Evolutionary conservation across 2,113 vertebrate species (phyloP).

Genomic region (Mugil cephalus): DNA sequence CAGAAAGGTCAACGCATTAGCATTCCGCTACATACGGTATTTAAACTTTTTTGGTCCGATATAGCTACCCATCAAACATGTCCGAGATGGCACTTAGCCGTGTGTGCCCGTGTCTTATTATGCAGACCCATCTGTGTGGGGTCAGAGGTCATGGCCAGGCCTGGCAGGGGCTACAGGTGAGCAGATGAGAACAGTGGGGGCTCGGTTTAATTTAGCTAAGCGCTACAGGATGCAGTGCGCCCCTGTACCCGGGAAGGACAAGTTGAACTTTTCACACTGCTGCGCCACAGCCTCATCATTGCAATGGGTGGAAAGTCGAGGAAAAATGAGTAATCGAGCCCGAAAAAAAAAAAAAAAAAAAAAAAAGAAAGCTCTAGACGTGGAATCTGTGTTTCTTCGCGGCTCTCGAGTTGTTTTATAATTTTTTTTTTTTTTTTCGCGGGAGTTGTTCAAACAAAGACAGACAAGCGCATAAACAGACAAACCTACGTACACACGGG

Average conservation of each 20-base stretch:
- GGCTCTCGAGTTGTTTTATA: conserved; percentile 13
- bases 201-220: conserved; percentile 80
- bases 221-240: conserved; percentile 74
- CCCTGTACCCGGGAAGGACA: conserved; percentile 75
- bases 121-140: conserved; percentile 87
- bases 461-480: conserved; percentile 39
- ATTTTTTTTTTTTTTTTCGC: conserved; percentile 40
- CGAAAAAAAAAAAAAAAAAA: too few relatives aligned
- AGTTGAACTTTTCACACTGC: conserved; percentile 82
- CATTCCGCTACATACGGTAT: conserved; percentile 52
- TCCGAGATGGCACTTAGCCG: conserved; percentile 72
- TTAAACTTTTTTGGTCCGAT: conserved; percentile 46
- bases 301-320: conserved; percentile 45
- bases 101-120: conserved; percentile 80
- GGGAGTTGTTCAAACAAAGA: conserved; percentile 48
- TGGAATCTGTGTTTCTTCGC: conserved; percentile 35
- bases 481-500: conserved; percentile 19
- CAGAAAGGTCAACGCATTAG: conserved; percentile 70
- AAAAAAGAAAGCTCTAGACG: conserved; percentile 41
- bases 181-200: conserved; percentile 83
- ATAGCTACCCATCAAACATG: conserved; percentile 71
- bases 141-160: conserved; percentile 83
- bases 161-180: conserved; percentile 83
- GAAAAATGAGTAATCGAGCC: conserved; percentile 52
- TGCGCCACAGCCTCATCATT: conserved; percentile 63